A percentile compares a stretch with the other conserved stretches of the same genome.
Evolutionary conservation across 2,113 vertebrate genomes (phyloP).

Genomic region (Boleophthalmus pectinirostris): DNA sequence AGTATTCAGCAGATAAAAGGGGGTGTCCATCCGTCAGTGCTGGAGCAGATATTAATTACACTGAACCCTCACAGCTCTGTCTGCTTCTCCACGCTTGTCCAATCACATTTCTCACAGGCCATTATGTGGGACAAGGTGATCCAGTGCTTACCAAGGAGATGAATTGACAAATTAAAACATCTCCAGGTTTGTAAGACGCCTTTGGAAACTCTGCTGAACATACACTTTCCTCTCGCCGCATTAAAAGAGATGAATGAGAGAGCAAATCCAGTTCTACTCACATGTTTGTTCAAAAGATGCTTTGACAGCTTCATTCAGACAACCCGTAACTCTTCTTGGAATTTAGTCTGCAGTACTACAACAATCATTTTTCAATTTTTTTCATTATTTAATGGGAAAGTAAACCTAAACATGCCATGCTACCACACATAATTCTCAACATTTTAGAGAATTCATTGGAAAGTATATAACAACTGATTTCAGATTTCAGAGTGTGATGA

Average conservation of each 20-base stretch:
- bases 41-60: constrained; percentile 75
- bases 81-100: constrained; percentile 70
- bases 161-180: constrained; percentile 70
- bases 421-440: no score
- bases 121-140: constrained; percentile 73
- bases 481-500: no score
- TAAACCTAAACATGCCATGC: no score
- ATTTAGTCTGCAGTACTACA: no score
- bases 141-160: constrained; percentile 50
- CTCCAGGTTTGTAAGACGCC: constrained; percentile 32
- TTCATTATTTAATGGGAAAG: no score
- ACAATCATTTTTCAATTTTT: no score
- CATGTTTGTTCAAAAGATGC: background rate
- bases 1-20: constrained; percentile 63
- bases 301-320: background rate
- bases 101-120: constrained; percentile 70
- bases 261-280: background rate
- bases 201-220: constrained; percentile 28
- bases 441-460: no score
- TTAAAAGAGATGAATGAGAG: constrained; percentile 16
- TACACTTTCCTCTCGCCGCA: constrained; percentile 34
- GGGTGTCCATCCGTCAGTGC: constrained; percentile 65
- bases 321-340: background rate
- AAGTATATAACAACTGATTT: no score
- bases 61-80: constrained; percentile 53